Evolutionary conservation across 2,113 vertebrate species (phyloP), one percentile per base, ranked within the genome.

Genomic region (Ictalurus punctatus): DNA sequence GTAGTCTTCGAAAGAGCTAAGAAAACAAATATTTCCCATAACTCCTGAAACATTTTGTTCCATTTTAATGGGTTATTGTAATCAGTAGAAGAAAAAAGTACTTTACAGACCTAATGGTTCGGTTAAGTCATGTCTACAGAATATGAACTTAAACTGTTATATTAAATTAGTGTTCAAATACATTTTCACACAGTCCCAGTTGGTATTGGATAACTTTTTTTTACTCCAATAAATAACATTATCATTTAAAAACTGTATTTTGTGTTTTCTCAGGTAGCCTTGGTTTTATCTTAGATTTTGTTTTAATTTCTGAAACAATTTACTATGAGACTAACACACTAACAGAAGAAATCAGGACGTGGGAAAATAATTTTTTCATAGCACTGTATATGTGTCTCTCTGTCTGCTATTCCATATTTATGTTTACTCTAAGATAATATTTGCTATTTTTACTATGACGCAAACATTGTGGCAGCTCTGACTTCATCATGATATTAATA

Each of bases 11-110:
- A 27, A n/a, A 65, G 40, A 65, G 73, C 83, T 65, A 73, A 71
- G 54, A 90, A 76, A 86, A 85, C 73, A 83, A 63, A n/a, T 78
- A 82, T 88, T 90, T 87, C 87, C 82, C 71, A 69, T 85, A 91
- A 82, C 30, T 56, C 19, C 30, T 87, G 14, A 81, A 54, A 81
- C 86, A 83, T 82, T 87, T 85, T 61, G 37, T 89, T 89, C 16
- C 27, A 54, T 82, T 86, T 34, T 58, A 74, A 30, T 27, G 59
- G 19, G 78, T 84, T 78, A 48, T 71, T 87, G 81, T 54, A 83
- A 88, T 80, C 37, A 79, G 73, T 84, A 40, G 23, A 30, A 9
- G 6, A 61, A 30, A 27, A 63, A 44, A 27, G 54, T 17, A 82
- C 3, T 30, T 82, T 1, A 82, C 44, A 52, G 25, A 52, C 34